A percentile compares a stretch with the other conserved stretches of the same genome.
phyloP scores from a whole-genome alignment of 1,140 invertebrate species.

The Aphelenchoides besseyi region DNA sequence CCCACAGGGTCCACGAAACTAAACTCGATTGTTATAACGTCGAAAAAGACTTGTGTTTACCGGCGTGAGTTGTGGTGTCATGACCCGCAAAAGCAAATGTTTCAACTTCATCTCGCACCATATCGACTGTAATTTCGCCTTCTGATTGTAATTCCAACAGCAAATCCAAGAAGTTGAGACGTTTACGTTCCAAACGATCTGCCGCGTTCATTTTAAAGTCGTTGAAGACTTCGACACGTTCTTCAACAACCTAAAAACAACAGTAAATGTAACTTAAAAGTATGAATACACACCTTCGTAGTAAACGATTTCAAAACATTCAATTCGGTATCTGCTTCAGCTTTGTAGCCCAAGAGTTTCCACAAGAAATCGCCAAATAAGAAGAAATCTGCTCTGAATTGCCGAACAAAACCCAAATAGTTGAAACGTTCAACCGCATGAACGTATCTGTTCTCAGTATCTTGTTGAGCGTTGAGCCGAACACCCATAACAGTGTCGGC shows the following conservation, averaged over 20 bases:
- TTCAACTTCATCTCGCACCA: conserved; percentile 70
- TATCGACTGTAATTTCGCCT: conserved; percentile 74
- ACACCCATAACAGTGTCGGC: conserved; percentile 63
- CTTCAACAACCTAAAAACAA: conserved; percentile 33
- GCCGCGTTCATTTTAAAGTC: neutral
- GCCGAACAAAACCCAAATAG: neutral
- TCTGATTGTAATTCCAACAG: conserved; percentile 73
- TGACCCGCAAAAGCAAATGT: conserved; percentile 20
- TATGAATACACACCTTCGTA: neutral
- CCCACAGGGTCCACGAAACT: conserved; percentile 35
- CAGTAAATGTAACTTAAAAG: neutral
- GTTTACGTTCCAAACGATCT: conserved; percentile 20
- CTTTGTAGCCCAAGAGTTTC: neutral
- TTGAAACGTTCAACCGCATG: neutral
- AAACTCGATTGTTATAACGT: too few species aligned
- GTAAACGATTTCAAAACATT: neutral
- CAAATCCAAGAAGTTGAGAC: conserved; percentile 83
- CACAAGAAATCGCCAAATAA: neutral
- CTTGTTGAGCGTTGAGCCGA: neutral
- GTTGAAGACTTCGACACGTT: neutral
- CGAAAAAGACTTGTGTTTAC: too few species aligned
- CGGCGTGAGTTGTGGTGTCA: too few species aligned
- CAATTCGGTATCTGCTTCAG: neutral
- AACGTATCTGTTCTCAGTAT: neutral
- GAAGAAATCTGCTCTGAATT: neutral